Base-by-base conservation (phyloP, 1,140 invertebrate species). In the Panagrolaimus sp. region DNA sequence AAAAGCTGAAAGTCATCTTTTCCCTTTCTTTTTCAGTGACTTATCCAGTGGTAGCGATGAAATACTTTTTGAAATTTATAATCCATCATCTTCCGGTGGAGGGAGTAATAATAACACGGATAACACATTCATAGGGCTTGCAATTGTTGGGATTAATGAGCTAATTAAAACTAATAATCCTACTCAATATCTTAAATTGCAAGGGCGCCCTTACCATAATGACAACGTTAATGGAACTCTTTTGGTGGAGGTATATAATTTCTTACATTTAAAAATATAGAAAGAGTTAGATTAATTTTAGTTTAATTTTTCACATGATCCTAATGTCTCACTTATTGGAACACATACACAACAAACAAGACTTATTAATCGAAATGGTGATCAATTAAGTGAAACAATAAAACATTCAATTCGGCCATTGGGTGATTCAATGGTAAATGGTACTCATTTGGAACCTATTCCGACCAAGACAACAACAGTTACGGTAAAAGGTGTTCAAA, bases 91-190 rank as follows among this genome's bases (percentile, higher is more conserved):
- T 11, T 25, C 20, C 11, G 20, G 27, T 4, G 20, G 27, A 20
- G 20, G 20, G 20, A 16, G 20, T 13, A 25, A 9, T 79, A 70
- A 78, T 71, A 38, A 38, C 31, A 38, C 31, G 31, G 70, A 73
- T n/a, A 66, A 71, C 27, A 88, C 88, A 80, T 96, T 96, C 86
- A 86, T 96, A 44, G 93, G 93, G 38, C 87, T 94, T 38, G 92
- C 91, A 67, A 90, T 93, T 67, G 92, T 96, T 7, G 91, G 91
- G 20, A 89, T 95, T 63, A 91, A 95, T 79, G 93, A 96, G 81
- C 83, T 96, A 53, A 72, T 78, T 31, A 75, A 73, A 42, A 70
- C 67, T 27, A 63, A 70, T 43, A 64, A 71, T 70, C 47, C 66
- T 9, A 31, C 71, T 42, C 74, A 76, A 45, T 65, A 45, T 14